Evolutionary conservation across 2,888 invertebrate species (phyloP), one percentile per base, ranked within the genome.

Genomic region (Chrysolina americana): DNA sequence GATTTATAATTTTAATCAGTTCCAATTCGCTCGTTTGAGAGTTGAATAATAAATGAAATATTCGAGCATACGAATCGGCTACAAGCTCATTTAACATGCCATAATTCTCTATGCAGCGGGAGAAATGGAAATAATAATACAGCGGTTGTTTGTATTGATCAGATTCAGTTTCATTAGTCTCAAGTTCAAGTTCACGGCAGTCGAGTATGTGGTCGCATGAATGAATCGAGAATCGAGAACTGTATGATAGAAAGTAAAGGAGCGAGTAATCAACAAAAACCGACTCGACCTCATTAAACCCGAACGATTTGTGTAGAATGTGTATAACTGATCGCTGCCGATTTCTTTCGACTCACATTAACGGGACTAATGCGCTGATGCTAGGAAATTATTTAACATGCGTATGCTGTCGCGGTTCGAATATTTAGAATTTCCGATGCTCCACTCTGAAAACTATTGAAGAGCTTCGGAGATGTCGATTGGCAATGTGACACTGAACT

Each of bases 151-250:
- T 68, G 69, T 70, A 65, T 72, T 72, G 79, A 82, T 81, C 85
- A 84, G 85, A 86, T 87, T 87, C 86, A 86, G 82, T 87, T 87
- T 87, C 87, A 85, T 86, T 87, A 86, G 86, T 83, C 81, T 82
- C 86, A 87, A 87, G 88, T 88, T 88, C 88, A 88, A 87, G 87
- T 87, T 87, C 88, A 87, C 84, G 87, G 86, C 81, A 82, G 85
- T 86, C 87, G 84, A 85, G 85, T 86, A 83, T 81, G 82, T 83
- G 83, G 82, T 83, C 76, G 84, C 85, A 86, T 87, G 86, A 87
- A 87, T 87, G 86, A 85, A 85, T 80, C 80, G 81, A 82, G 86
- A 85, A 85, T 80, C 80, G 81, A 82, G 83, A 81, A 81, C 80
- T 80, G 82, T 83, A 82, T 82, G 83, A 84, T 86, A 86, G 86